These are phyloP conservation scores for Papilio helenus DNA, from an alignment of 1,140 invertebrate species.

Conservation along the genomic window DNA sequence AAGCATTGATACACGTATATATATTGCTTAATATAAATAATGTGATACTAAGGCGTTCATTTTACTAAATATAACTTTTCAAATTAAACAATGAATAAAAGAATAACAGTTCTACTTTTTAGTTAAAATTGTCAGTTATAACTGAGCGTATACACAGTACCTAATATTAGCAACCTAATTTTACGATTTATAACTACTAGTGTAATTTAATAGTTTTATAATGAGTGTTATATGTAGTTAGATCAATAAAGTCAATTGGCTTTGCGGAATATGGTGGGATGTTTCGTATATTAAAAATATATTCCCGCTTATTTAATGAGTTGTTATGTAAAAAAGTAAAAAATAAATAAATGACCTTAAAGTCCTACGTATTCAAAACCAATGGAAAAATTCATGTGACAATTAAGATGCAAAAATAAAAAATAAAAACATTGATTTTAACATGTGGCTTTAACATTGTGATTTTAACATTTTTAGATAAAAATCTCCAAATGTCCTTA, in stretches of 20 bases:
- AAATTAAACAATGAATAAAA: no score
- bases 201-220: neutral
- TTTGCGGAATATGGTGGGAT: conserved; percentile 19
- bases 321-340: neutral
- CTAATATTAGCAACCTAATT: neutral
- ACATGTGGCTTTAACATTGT: neutral
- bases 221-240: neutral
- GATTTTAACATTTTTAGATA: no score
- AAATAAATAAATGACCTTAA: neutral
- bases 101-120: no score
- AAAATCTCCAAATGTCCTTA: neutral
- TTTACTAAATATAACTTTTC: no score
- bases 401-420: neutral
- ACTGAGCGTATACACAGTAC: no score
- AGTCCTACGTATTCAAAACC: neutral
- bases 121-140: no score
- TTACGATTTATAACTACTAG: neutral
- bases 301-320: neutral
- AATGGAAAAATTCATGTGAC: neutral
- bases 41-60: neutral
- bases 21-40: neutral
- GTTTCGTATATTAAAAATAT: conserved; percentile 22
- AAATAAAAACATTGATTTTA: neutral
- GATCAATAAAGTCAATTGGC: neutral
- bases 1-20: neutral